A percentile compares a stretch with the other conserved stretches of the same genome.
Evolutionary conservation across 2,113 vertebrate species (phyloP).

Genomic region (Spea multiplicata): DNA sequence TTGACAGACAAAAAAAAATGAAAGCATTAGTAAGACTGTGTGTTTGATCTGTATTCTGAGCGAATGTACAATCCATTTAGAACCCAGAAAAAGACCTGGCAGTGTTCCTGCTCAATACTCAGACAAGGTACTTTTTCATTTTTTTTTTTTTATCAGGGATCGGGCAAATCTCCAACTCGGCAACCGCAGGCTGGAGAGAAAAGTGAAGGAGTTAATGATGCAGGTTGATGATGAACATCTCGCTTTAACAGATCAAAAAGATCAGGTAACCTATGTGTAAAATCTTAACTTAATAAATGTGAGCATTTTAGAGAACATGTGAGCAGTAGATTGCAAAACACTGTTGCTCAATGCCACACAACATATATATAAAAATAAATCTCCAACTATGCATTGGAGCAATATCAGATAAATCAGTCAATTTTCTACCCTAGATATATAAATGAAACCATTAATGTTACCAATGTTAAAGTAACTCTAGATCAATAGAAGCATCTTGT

Average conservation of each 20-base stretch:
- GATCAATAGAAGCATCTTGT: too few species aligned
- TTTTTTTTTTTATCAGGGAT: slow-evolving; percentile 69
- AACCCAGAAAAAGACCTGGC: slow-evolving; percentile 18
- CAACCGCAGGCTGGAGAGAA: slow-evolving; percentile 91
- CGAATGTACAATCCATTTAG: not conserved
- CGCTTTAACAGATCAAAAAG: slow-evolving; percentile 89
- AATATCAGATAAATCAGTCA: too few species aligned
- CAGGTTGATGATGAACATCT: slow-evolving; percentile 92
- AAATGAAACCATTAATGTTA: too few species aligned
- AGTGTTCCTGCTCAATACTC: slow-evolving; percentile 6
- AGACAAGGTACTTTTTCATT: slow-evolving; percentile 15
- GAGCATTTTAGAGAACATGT: too few species aligned
- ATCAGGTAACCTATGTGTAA: slow-evolving; percentile 72
- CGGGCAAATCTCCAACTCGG: slow-evolving; percentile 82
- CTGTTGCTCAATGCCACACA: too few species aligned
- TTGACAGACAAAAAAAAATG: not conserved
- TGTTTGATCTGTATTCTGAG: slow-evolving; percentile 27
- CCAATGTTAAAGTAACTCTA: too few species aligned
- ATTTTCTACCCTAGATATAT: too few species aligned
- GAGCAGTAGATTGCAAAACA: too few species aligned
- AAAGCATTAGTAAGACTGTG: slow-evolving; percentile 26
- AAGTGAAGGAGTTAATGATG: slow-evolving; percentile 93
- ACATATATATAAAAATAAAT: too few species aligned
- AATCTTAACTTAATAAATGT: not conserved
- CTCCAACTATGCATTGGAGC: too few species aligned